Evolutionary conservation across 1,140 invertebrate species (phyloP).

Genomic region (Whitmania pigra): DNA sequence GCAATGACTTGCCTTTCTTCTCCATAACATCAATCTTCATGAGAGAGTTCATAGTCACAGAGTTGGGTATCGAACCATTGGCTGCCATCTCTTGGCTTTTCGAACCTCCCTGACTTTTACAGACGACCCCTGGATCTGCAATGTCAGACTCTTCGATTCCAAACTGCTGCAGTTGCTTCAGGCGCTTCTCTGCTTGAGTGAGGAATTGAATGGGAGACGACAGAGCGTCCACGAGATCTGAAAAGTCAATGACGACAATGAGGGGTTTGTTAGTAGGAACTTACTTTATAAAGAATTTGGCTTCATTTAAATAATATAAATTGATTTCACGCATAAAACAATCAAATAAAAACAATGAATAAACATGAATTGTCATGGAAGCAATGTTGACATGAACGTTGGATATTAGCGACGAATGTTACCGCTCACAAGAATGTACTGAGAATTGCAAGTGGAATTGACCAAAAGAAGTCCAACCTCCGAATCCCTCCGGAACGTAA

Average conservation of each 20-base stretch:
- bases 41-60: conserved; percentile 23
- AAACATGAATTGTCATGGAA: too few species aligned
- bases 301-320: neutral
- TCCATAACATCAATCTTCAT: neutral
- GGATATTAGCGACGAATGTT: too few species aligned
- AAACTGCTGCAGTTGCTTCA: conserved; percentile 81
- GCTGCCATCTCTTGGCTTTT: conserved; percentile 25
- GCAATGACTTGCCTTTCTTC: neutral
- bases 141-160: conserved; percentile 74
- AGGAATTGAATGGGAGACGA: conserved; percentile 87
- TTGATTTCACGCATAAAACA: neutral
- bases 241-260: conserved; percentile 26
- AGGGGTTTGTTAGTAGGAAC: neutral
- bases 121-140: conserved; percentile 23
- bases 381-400: too few species aligned
- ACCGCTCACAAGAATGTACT: too few species aligned
- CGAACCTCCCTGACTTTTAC: conserved; percentile 35
- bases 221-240: conserved; percentile 88
- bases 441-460: neutral
- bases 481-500: conserved; percentile 96
- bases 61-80: conserved; percentile 7
- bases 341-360: neutral
- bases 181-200: conserved; percentile 72
- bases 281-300: too few species aligned
- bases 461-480: conserved; percentile 51